Percentiles rank a stretch among this genome's conserved stretches.
phyloP scores from a whole-genome alignment of 2,888 invertebrate genomes.

The Mechanitis mazaeus region DNA sequence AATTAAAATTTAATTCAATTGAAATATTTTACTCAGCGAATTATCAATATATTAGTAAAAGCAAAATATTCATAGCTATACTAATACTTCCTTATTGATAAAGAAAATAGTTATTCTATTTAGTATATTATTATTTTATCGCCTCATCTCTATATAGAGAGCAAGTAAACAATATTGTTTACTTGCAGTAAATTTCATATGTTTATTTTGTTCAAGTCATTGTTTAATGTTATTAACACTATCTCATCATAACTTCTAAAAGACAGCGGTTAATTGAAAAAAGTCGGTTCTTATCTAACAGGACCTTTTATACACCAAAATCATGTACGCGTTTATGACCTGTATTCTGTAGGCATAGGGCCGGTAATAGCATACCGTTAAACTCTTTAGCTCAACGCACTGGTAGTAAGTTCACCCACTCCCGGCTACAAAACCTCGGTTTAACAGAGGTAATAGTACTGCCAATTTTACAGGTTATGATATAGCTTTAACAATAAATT shows the following conservation, averaged over 20 bases:
- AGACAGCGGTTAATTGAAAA: slow-evolving; percentile 28
- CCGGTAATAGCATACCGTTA: slow-evolving; percentile 17
- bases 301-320: slow-evolving; percentile 17
- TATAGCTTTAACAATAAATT: slow-evolving; percentile 24
- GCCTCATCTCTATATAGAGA: background rate
- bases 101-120: too few relatives aligned
- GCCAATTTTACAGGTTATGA: slow-evolving; percentile 34
- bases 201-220: slow-evolving; percentile 17
- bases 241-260: slow-evolving; percentile 22
- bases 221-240: slow-evolving; percentile 16
- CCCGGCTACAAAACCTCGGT: slow-evolving; percentile 25
- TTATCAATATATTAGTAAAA: too few relatives aligned
- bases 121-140: background rate
- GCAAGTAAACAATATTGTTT: too few relatives aligned
- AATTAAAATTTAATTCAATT: too few relatives aligned
- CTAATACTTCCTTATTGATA: too few relatives aligned
- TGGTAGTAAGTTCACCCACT: slow-evolving; percentile 34
- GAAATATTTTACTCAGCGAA: too few relatives aligned
- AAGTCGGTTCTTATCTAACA: slow-evolving; percentile 14
- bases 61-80: too few relatives aligned
- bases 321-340: slow-evolving; percentile 17
- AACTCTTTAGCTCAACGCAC: slow-evolving; percentile 23
- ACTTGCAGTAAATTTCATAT: slow-evolving; percentile 14
- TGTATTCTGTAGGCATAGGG: slow-evolving; percentile 21
- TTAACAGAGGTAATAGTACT: slow-evolving; percentile 32